phyloP scores from a whole-genome alignment of 2,113 vertebrate genomes.

The rat (Rattus norvegicus) region GRCr8 NC_086021.1:96548001-96548500 shows the following conservation, averaged over 20 bases:
- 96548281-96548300: slow-evolving; percentile 61
- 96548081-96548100: slow-evolving; percentile 43
- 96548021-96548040: neutral
- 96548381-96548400: too few relatives aligned
- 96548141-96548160: slow-evolving; percentile 33
- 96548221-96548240: slow-evolving; percentile 66
- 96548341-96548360: too few relatives aligned
- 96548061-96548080: neutral
- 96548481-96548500: neutral
- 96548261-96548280: slow-evolving; percentile 70
- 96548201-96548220: slow-evolving; percentile 29
- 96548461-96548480: neutral
- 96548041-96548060: slow-evolving; percentile 7
- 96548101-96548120: slow-evolving; percentile 73
- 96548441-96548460: too few relatives aligned
- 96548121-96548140: neutral
- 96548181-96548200: slow-evolving; percentile 61
- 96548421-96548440: too few relatives aligned
- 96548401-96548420: too few relatives aligned
- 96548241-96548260: slow-evolving; percentile 77
- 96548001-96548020: neutral
- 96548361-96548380: too few relatives aligned
- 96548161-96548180: slow-evolving; percentile 52
- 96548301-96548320: neutral
- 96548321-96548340: too few relatives aligned